Conservation (phyloP, 2,888 invertebrate genomes). For the Tetrapedia diversipes region DNA sequence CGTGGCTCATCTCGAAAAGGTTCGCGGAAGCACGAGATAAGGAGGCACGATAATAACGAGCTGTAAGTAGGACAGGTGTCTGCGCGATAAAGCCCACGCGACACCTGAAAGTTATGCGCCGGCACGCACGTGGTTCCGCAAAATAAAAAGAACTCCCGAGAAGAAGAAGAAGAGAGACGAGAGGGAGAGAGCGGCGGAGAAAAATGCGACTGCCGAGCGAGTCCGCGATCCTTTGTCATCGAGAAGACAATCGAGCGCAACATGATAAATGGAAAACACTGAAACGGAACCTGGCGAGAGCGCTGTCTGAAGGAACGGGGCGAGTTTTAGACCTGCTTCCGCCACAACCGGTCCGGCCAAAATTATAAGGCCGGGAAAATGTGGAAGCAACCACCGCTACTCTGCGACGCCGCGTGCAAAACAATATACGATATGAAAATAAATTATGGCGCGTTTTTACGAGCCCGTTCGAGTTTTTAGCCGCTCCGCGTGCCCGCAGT, state of each 20-base stretch:
- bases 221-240: constrained; percentile 66
- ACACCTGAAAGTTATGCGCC: constrained; percentile 79
- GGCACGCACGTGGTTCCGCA: constrained; percentile 77
- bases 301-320: background rate
- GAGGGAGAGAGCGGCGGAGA: constrained; percentile 35
- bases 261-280: constrained; percentile 63
- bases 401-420: constrained; percentile 15
- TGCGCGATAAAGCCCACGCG: constrained; percentile 77
- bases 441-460: constrained; percentile 48
- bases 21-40: constrained; percentile 70
- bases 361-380: background rate
- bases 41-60: constrained; percentile 74
- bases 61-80: constrained; percentile 81
- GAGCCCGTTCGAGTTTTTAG: constrained; percentile 50
- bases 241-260: constrained; percentile 59
- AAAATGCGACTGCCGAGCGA: constrained; percentile 47
- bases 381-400: background rate
- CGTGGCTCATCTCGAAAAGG: constrained; percentile 51
- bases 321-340: background rate
- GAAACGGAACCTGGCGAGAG: constrained; percentile 25
- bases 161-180: background rate
- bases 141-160: constrained; percentile 67
- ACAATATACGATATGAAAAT: constrained; percentile 52
- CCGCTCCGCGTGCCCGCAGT: constrained; percentile 41
- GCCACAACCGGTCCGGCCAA: no score